Evolutionary conservation across 2,113 vertebrate genomes (phyloP), one percentile per base, ranked within the genome.

Genomic region (Egretta garzetta): DNA sequence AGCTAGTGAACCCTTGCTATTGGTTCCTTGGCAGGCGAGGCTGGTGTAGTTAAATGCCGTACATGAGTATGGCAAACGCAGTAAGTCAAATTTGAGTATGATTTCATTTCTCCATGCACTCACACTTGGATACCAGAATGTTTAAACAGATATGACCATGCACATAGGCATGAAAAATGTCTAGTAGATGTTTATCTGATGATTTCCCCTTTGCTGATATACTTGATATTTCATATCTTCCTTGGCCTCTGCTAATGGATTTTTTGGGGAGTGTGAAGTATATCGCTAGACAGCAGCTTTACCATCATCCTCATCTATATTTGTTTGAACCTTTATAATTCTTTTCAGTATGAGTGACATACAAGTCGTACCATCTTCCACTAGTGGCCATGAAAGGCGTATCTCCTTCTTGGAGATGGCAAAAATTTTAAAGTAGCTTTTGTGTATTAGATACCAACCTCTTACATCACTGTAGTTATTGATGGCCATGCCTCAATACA

Each of bases 381-480:
- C 17, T 39, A 70, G 9, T 12, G 49, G 35, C 59, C 56, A 49
- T 1, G 2, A 70, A 86, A 37, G 9, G 6, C 0, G 0, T 37
- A 21, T 41, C 5, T 88, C 19, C 33, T 56, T 33, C 53, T n/a
- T n/a, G n/a, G n/a, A n/a, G n/a, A 39, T 12, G 9, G 27, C 43
- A 80, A 91, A 79, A 72, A 23, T 6, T n/a, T 32, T 72, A 8
- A 80, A 50, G 14, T 47, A 47, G 14, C 9, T 79, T 50, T 72
- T 83, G 39, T 56, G 10, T 75, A 4, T 68, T 60, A 59, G 14
- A 32, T 41, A 49, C 8, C 17, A 67, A 10, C 22, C 14, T 76
- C 27, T 67, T 84, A 52, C 22, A 33, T 84, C 26, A 30, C 15
- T 26, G 20, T 26, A n/a, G 13, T 45, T 87, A 52, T 30, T 62